A percentile compares a stretch with the other conserved stretches of the same genome.
These are phyloP conservation scores for Microctonus hyperodae DNA, from an alignment of 2,888 invertebrate species.

Conservation along the genomic window DNA sequence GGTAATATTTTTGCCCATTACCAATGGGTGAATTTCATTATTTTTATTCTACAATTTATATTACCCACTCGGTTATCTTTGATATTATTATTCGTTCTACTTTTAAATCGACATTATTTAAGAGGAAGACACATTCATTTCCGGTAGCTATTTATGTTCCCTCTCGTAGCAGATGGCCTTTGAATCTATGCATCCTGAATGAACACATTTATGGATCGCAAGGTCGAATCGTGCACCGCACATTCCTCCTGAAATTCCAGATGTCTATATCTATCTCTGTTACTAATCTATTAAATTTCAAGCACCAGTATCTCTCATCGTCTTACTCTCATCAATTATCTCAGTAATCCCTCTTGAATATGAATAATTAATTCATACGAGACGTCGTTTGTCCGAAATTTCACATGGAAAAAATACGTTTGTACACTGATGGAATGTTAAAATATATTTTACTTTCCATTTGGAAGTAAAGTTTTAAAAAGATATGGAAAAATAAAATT, in stretches of 20 bases:
- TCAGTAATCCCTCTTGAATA: background rate
- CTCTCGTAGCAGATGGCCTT: conserved; percentile 16
- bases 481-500: no score
- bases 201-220: background rate
- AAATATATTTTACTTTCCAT: no score
- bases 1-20: background rate
- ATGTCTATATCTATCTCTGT: background rate
- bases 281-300: background rate
- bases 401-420: no score
- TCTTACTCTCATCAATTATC: background rate
- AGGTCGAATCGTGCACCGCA: background rate
- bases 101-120: background rate
- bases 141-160: background rate
- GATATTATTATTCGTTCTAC: background rate
- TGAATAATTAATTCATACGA: background rate
- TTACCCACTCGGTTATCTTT: background rate
- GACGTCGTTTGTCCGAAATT: no score
- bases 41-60: background rate
- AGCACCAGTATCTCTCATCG: background rate
- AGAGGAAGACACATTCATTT: background rate
- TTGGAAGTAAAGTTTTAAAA: no score
- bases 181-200: conserved; percentile 15
- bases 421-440: no score
- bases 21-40: background rate
- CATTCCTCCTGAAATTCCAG: conserved; percentile 10